Evolutionary conservation across 2,797 vertebrate genomes (phyloP).

Genomic region (Dallia pectoralis): DNA sequence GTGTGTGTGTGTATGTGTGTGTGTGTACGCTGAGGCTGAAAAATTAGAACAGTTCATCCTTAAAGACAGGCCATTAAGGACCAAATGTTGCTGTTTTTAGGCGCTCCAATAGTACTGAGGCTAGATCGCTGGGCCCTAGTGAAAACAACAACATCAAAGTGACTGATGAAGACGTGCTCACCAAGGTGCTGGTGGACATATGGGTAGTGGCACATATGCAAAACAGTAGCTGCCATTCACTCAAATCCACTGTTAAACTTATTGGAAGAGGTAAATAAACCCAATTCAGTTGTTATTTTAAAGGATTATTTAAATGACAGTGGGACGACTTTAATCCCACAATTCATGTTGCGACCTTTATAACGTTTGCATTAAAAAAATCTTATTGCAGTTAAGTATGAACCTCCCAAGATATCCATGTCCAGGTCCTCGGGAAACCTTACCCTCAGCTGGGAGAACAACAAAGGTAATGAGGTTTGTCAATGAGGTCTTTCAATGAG

Average conservation of each 20-base stretch:
- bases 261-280: slow-evolving; percentile 39
- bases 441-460: slow-evolving; percentile 39
- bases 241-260: slow-evolving; percentile 33
- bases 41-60: neutral
- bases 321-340: slow-evolving; percentile 1
- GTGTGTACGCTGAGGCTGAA: neutral
- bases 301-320: neutral
- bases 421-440: slow-evolving; percentile 51
- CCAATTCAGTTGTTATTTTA: too few species aligned
- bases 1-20: neutral
- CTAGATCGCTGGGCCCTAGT: neutral
- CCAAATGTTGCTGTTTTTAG: neutral
- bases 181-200: neutral
- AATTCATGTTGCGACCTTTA: neutral
- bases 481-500: too few species aligned
- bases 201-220: slow-evolving; percentile 50
- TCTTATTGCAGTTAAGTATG: slow-evolving; percentile 59
- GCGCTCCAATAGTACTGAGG: neutral
- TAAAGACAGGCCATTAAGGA: neutral
- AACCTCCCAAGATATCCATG: slow-evolving; percentile 36
- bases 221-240: slow-evolving; percentile 48
- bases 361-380: neutral
- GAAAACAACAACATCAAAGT: neutral
- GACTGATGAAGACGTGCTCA: slow-evolving; percentile 17
- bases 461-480: neutral